Evolutionary conservation across 1,140 invertebrate genomes (phyloP).

Genomic region (Drosophila tristis): DNA sequence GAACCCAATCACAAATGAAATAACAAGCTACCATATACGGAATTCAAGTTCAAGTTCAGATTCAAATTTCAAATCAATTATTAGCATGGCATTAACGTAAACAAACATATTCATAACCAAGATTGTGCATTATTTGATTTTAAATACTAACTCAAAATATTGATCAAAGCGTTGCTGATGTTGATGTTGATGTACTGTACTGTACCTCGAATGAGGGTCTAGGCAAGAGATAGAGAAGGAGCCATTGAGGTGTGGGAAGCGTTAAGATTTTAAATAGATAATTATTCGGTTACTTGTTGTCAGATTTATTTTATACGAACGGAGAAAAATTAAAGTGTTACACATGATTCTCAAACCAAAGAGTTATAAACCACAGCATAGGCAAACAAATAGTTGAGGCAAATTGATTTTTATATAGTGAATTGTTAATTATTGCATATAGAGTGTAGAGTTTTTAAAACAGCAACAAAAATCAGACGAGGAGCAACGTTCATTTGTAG

Average conservation of each 20-base stretch:
- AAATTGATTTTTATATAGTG: slow-evolving; percentile 80
- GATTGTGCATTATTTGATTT: slow-evolving; percentile 75
- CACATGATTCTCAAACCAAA: slow-evolving; percentile 71
- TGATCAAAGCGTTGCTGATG: no score
- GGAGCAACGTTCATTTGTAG: slow-evolving; percentile 34
- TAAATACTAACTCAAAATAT: slow-evolving; percentile 25
- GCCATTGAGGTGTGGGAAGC: not conserved
- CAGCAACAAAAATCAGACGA: slow-evolving; percentile 28
- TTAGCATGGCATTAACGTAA: slow-evolving; percentile 21
- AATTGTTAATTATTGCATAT: slow-evolving; percentile 82
- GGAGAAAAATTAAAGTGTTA: slow-evolving; percentile 61
- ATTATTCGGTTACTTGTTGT: slow-evolving; percentile 79
- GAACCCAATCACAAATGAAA: slow-evolving; percentile 32
- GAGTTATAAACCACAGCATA: slow-evolving; percentile 55
- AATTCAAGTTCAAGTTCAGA: slow-evolving; percentile 48
- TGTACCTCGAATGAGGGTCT: no score
- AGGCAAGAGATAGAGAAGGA: not conserved
- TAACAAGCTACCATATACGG: slow-evolving; percentile 21
- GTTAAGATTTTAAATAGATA: slow-evolving; percentile 77
- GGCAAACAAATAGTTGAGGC: slow-evolving; percentile 57
- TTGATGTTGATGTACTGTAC: no score
- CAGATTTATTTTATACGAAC: slow-evolving; percentile 66
- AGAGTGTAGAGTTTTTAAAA: slow-evolving; percentile 73
- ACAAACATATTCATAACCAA: slow-evolving; percentile 51
- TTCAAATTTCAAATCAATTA: slow-evolving; percentile 60